A percentile compares a stretch with the other conserved stretches of the same genome.
Evolutionary conservation across 2,797 vertebrate species (phyloP).

Genomic region (Liparis tanakae): DNA sequence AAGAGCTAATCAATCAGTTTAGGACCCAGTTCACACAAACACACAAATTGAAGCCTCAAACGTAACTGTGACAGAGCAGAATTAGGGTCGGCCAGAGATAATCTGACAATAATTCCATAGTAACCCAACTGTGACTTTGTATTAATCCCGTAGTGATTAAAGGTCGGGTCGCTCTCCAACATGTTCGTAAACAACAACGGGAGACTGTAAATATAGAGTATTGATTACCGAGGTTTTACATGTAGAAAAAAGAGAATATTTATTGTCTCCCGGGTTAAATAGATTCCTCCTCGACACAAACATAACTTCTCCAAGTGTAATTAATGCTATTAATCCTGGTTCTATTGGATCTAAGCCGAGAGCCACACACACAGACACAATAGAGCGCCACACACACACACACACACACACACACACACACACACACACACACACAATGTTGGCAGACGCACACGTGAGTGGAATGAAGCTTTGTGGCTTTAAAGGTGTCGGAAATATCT

Average conservation of each 20-base stretch:
- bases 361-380: neutral
- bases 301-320: neutral
- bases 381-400: neutral
- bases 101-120: neutral
- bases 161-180: neutral
- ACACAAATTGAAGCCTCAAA: neutral
- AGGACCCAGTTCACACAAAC: neutral
- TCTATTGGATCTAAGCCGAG: neutral
- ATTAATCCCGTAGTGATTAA: neutral
- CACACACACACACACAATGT: too few relatives aligned
- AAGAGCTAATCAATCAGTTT: neutral
- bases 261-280: slow-evolving; percentile 26
- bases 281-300: slow-evolving; percentile 20
- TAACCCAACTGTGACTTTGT: neutral
- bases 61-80: neutral
- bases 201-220: slow-evolving; percentile 17
- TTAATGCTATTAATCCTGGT: neutral
- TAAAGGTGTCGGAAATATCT: neutral
- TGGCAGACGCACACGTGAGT: neutral
- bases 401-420: neutral
- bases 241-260: slow-evolving; percentile 18
- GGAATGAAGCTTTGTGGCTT: neutral
- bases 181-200: neutral
- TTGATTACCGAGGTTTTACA: slow-evolving; percentile 34
- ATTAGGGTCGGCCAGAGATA: neutral